Conservation (phyloP, 1,140 invertebrate genomes). For the Contarinia nasturtii region DNA sequence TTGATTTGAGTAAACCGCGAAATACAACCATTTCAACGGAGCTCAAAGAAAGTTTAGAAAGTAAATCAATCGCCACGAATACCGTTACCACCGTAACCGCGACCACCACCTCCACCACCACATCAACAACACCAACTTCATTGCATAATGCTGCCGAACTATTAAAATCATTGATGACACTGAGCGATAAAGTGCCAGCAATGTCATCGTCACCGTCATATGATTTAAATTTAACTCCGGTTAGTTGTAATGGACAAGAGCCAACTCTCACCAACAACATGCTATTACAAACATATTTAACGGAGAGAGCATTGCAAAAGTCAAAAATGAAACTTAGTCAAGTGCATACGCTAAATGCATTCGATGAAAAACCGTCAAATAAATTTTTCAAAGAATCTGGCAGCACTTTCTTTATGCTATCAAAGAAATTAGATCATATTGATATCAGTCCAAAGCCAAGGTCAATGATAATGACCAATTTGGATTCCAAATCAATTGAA, state of each 20-base stretch:
- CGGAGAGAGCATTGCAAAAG: conserved; percentile 51
- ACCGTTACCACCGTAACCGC: too few species aligned
- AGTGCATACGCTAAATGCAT: conserved; percentile 6
- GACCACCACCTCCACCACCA: not conserved
- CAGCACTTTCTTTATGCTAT: not conserved
- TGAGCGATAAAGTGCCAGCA: conserved; percentile 21
- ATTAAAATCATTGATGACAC: conserved; percentile 20
- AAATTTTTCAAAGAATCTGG: not conserved
- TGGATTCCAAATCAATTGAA: not conserved
- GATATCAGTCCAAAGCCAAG: not conserved
- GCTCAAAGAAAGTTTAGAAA: too few species aligned
- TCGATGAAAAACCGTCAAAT: not conserved
- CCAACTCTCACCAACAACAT: not conserved
- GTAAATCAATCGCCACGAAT: too few species aligned
- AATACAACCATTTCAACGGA: too few species aligned
- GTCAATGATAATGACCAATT: not conserved
- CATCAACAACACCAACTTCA: not conserved
- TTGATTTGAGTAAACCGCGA: too few species aligned
- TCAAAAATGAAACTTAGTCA: conserved; percentile 52
- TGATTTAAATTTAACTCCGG: too few species aligned
- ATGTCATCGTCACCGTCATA: conserved; percentile 4
- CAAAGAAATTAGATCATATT: not conserved
- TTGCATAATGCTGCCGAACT: conserved; percentile 8
- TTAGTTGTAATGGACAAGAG: conserved; percentile 1
- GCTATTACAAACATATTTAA: conserved; percentile 46